Percentiles rank a stretch among this genome's conserved stretches.
These are phyloP conservation scores for Rhyacichthys aspro DNA, from an alignment of 2,797 vertebrate species.

Conservation along the genomic window DNA sequence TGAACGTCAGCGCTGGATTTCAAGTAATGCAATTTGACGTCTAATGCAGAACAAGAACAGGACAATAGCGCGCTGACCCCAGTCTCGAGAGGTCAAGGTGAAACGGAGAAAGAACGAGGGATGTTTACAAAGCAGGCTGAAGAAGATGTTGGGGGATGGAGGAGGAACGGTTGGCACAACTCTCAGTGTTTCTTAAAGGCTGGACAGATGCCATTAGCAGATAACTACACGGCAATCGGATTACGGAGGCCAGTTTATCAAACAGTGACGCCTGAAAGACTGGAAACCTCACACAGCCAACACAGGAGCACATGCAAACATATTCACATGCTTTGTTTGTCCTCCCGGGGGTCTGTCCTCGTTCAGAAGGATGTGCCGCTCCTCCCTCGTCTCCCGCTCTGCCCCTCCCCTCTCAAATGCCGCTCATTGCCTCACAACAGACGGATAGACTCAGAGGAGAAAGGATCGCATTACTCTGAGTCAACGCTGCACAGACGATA, in stretches of 20 bases:
- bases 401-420: constrained; percentile 18
- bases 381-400: constrained; percentile 22
- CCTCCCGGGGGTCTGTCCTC: constrained; percentile 51
- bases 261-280: constrained; percentile 28
- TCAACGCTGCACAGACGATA: constrained; percentile 58
- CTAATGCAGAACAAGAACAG: neutral
- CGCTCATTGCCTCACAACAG: constrained; percentile 20
- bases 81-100: constrained; percentile 34
- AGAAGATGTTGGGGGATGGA: constrained; percentile 8
- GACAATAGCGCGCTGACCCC: neutral
- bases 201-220: constrained; percentile 43
- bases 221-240: constrained; percentile 45
- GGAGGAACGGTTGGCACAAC: constrained; percentile 14
- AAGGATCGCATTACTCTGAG: constrained; percentile 59
- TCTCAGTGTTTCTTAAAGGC: constrained; percentile 40
- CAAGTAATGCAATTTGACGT: too few relatives aligned
- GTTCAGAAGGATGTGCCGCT: constrained; percentile 39
- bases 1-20: neutral
- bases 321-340: constrained; percentile 22
- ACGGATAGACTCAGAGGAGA: constrained; percentile 25
- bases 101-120: constrained; percentile 13
- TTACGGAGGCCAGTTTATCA: constrained; percentile 52
- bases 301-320: neutral
- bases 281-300: neutral
- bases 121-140: constrained; percentile 27